phyloP scores from a whole-genome alignment of 2,797 vertebrate genomes.

The Gymnothorax reevesii region DNA sequence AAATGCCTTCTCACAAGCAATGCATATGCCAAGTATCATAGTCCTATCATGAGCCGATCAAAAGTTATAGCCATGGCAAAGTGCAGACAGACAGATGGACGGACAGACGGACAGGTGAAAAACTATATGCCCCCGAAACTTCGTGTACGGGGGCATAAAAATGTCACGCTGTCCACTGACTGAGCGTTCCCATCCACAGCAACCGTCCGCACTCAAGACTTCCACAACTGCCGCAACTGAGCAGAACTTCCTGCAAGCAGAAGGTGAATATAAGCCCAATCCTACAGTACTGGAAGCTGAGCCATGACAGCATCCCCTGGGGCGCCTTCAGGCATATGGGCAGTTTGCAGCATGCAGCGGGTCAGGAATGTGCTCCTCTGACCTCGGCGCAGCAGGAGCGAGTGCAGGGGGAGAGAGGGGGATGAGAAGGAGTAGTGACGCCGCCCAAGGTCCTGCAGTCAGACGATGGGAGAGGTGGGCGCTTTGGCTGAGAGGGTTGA shows the following conservation, averaged over 20 bases:
- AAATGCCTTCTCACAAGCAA: too few relatives aligned
- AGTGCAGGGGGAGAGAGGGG: neutral
- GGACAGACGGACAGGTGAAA: too few relatives aligned
- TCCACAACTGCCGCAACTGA: neutral
- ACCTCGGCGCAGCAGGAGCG: neutral
- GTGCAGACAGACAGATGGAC: too few relatives aligned
- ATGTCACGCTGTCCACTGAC: neutral
- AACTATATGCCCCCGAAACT: too few relatives aligned
- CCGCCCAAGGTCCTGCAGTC: neutral
- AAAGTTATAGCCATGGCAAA: too few relatives aligned
- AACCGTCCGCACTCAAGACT: neutral
- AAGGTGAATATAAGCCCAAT: neutral
- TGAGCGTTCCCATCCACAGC: neutral
- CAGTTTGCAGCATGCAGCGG: neutral
- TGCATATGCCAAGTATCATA: too few relatives aligned
- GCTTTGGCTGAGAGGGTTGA: neutral
- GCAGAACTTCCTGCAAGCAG: neutral
- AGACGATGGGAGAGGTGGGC: neutral
- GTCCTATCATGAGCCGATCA: too few relatives aligned
- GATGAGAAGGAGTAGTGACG: neutral
- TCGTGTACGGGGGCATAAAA: too few relatives aligned
- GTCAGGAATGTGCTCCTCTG: constrained; percentile 18
- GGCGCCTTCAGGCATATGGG: neutral
- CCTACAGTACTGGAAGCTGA: neutral
- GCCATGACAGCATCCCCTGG: neutral